These are phyloP conservation scores for Cynodonichthys magdalenae DNA, from an alignment of 2,797 vertebrate genomes.

Conservation along the genomic window DNA sequence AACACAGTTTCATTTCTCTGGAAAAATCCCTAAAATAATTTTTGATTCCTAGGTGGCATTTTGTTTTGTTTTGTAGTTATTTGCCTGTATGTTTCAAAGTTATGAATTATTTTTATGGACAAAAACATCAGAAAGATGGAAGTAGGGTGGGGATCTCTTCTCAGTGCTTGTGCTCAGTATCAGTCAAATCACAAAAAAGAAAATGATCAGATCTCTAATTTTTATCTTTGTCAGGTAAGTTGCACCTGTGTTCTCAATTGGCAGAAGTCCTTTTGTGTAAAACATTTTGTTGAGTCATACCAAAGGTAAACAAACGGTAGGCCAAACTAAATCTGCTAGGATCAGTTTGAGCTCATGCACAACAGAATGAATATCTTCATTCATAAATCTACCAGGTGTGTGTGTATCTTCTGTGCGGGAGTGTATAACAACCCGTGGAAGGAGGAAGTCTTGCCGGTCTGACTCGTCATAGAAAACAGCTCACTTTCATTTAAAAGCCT, in stretches of 20 bases:
- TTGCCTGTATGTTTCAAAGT: not conserved
- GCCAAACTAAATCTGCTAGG: not conserved
- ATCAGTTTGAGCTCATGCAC: not conserved
- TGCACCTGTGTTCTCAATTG: not conserved
- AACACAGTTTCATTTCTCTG: not conserved
- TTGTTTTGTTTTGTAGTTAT: not conserved
- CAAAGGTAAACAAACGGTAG: conserved; percentile 9
- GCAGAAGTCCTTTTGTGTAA: conserved; percentile 10
- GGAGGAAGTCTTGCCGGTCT: too few species aligned
- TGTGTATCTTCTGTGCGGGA: conserved; percentile 1
- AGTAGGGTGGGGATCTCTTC: too few species aligned
- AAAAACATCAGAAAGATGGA: too few species aligned
- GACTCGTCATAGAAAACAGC: not conserved
- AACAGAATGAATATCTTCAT: not conserved
- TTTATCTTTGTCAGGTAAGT: not conserved
- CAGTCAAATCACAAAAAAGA: not conserved
- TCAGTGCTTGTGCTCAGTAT: too few species aligned
- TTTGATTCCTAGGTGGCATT: not conserved
- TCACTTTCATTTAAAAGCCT: conserved; percentile 14
- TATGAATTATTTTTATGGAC: not conserved
- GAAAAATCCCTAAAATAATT: not conserved
- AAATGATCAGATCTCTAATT: conserved; percentile 23
- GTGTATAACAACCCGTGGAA: conserved; percentile 12
- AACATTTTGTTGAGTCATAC: conserved; percentile 8
- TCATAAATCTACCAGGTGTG: not conserved